Base-by-base conservation (phyloP, 2,888 invertebrate species). In the Hartigia nigra region DNA sequence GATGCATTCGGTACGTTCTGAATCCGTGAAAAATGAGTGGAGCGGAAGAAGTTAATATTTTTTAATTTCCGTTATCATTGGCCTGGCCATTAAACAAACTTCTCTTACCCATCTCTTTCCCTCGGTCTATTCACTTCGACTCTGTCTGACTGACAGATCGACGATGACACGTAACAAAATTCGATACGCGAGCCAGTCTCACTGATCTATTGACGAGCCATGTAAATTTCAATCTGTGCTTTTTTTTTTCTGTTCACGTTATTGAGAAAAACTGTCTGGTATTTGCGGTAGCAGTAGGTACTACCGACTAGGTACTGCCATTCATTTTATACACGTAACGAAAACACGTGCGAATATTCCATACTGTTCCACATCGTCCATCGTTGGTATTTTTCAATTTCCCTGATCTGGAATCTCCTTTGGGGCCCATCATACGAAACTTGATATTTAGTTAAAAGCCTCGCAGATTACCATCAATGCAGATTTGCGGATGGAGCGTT, bases 361-460 rank as follows among this genome's bases (percentile, higher is more conserved):
- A 55, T 14, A 55, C 39, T 55, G 39, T 55, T 23, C 39, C 39
- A 55, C 23, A 55, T 9, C 39, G 23, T 4, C 23, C 23, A 23
- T 23, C 39, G 23, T 23, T 55, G 23, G 9, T 55, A 23, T 55
- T 55, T 55, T 23, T 55, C 39, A 55, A 55, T 55, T 55, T 2
- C 39, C 23, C 23, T 9, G 39, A 55, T 55, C 39, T 55, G 23
- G 23, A 55, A 55, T 55, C 23, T 55, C 39, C 23, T 23, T 55
- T 55, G 39, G 39, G 23, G 39, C 23, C 14, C 39, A 55, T 11
- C n/a, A 36, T 69, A 76, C 36, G 77, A 77, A 77, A 9, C 74
- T 77, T 76, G 83, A 86, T 84, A 84, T 83, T 84, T 82, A 84
- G 83, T 86, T 86, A 85, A 88, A 88, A 88, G 85, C 85, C 82